Percentiles rank a stretch among this genome's conserved stretches.
These are phyloP conservation scores for Symphodus melops DNA, from an alignment of 2,113 vertebrate genomes.

Conservation along the genomic window DNA sequence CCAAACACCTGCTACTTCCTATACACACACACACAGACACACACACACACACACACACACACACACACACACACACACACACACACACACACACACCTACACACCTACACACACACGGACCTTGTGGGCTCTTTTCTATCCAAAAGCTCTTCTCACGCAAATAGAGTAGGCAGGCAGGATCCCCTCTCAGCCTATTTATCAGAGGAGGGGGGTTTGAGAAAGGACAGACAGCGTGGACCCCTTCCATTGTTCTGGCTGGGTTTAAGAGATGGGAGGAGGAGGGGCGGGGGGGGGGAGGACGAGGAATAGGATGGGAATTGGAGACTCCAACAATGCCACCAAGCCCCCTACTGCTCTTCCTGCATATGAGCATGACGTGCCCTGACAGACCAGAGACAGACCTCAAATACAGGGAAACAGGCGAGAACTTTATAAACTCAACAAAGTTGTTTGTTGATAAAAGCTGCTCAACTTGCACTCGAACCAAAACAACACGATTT, in stretches of 20 bases:
- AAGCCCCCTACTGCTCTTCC: constrained; percentile 71
- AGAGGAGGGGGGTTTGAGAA: constrained; percentile 53
- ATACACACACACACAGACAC: constrained; percentile 30
- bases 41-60: too few species aligned
- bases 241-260: constrained; percentile 75
- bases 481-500: too few species aligned
- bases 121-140: constrained; percentile 60
- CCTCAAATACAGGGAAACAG: constrained; percentile 15
- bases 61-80: not conserved
- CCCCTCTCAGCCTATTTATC: constrained; percentile 73
- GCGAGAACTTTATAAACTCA: constrained; percentile 27
- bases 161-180: constrained; percentile 64
- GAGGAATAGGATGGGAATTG: constrained; percentile 70
- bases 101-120: constrained; percentile 32
- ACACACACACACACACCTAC: constrained; percentile 35
- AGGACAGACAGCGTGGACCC: constrained; percentile 69
- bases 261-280: constrained; percentile 50
- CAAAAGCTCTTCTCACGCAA: constrained; percentile 73
- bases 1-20: constrained; percentile 78
- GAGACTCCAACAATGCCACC: constrained; percentile 75
- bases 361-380: constrained; percentile 77
- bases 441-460: not conserved
- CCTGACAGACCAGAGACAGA: constrained; percentile 68
- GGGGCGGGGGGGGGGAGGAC: constrained; percentile 30
- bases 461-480: not conserved